These are phyloP conservation scores for Dermolepida albohirtum DNA, from an alignment of 2,888 invertebrate genomes.

Conservation along the genomic window DNA sequence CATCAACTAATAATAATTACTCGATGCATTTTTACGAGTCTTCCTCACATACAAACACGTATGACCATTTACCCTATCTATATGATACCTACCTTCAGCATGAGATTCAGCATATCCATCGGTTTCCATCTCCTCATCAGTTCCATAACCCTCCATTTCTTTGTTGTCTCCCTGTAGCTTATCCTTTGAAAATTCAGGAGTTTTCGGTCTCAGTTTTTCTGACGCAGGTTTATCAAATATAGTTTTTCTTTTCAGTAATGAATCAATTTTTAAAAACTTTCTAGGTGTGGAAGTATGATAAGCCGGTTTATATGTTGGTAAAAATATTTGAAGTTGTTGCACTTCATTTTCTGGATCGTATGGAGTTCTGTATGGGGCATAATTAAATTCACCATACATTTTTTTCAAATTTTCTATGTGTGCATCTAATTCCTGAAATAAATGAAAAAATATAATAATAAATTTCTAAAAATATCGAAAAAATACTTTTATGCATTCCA, in stretches of 20 bases:
- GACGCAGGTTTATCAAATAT: constrained; percentile 3
- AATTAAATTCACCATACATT: constrained; percentile 79
- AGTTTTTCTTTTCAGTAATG: constrained; percentile 7
- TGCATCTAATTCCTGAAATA: constrained; percentile 76
- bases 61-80: background rate
- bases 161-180: constrained; percentile 35
- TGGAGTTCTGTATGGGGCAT: constrained; percentile 77
- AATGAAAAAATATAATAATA: too few species aligned
- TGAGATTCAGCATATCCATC: constrained; percentile 20
- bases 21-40: too few species aligned
- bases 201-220: constrained; percentile 29
- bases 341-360: constrained; percentile 74
- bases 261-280: constrained; percentile 26
- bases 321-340: constrained; percentile 74
- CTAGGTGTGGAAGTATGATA: constrained; percentile 27
- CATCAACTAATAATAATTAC: too few species aligned
- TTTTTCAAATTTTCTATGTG: constrained; percentile 80
- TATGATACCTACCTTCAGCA: constrained; percentile 20
- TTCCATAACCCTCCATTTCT: constrained; percentile 57
- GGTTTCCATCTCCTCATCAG: constrained; percentile 55
- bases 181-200: constrained; percentile 6
- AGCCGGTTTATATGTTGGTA: constrained; percentile 64
- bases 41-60: too few species aligned
- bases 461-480: background rate
- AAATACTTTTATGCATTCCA: constrained; percentile 71